These are phyloP conservation scores for Steatocranus sp. DNA, from an alignment of 2,797 vertebrate species.

Conservation along the genomic window DNA sequence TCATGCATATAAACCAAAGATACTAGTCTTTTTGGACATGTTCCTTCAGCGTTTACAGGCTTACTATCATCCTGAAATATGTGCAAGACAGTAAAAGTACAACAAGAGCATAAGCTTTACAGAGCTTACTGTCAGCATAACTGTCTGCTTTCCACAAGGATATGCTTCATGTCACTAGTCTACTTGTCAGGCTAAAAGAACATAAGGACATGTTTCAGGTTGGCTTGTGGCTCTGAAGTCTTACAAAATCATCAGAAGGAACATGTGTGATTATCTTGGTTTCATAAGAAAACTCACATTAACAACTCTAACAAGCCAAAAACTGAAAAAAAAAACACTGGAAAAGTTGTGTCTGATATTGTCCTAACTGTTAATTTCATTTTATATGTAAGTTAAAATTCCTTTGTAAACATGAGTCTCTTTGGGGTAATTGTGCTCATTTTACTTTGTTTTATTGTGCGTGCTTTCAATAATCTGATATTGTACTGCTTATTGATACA, in stretches of 20 bases:
- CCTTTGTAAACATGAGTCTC: neutral
- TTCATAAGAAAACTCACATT: neutral
- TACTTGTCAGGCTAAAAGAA: constrained; percentile 40
- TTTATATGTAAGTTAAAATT: neutral
- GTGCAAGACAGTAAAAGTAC: constrained; percentile 1
- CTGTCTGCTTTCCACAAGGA: constrained; percentile 27
- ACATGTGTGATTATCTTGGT: neutral
- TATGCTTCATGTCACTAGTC: constrained; percentile 38
- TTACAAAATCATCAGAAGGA: constrained; percentile 10
- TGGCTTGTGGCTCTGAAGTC: neutral
- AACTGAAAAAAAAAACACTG: neutral
- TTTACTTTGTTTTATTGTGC: neutral
- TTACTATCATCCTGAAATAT: constrained; percentile 26
- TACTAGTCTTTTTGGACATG: neutral
- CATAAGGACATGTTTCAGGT: constrained; percentile 28
- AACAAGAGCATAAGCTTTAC: constrained; percentile 22
- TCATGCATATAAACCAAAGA: neutral
- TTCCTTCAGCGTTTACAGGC: constrained; percentile 18
- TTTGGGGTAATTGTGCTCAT: neutral
- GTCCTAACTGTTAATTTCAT: neutral
- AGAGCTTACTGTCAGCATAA: constrained; percentile 47
- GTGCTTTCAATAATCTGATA: neutral
- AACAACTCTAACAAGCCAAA: neutral
- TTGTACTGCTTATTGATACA: neutral
- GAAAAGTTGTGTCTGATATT: neutral